Conservation (phyloP, 1,140 invertebrate genomes). For the Drosophila lacertosa region DNA sequence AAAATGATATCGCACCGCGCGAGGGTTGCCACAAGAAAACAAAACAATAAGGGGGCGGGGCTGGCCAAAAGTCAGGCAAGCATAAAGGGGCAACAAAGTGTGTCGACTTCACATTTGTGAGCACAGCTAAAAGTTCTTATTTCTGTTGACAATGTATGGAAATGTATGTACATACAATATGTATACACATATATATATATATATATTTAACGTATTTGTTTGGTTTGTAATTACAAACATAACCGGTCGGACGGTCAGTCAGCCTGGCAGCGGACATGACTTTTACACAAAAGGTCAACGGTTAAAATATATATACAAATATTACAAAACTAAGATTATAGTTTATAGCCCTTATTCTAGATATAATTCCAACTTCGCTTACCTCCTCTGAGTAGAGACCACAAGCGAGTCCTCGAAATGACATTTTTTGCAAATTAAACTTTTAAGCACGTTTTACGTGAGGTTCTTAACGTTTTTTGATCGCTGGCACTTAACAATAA, state of each 20-base stretch:
- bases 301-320: not conserved
- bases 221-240: slow-evolving; percentile 15
- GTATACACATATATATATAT: not conserved
- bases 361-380: slow-evolving; percentile 34
- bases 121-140: too few species aligned
- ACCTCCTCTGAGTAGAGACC: slow-evolving; percentile 76
- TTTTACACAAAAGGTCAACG: slow-evolving; percentile 11
- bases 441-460: slow-evolving; percentile 29
- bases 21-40: not conserved
- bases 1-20: slow-evolving; percentile 27
- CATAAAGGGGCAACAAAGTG: slow-evolving; percentile 16
- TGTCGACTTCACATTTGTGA: slow-evolving; percentile 6
- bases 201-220: not conserved
- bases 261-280: slow-evolving; percentile 14
- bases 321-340: not conserved
- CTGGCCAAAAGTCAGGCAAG: slow-evolving; percentile 11
- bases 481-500: slow-evolving; percentile 51
- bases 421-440: slow-evolving; percentile 64
- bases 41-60: not conserved
- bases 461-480: not conserved
- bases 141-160: not conserved
- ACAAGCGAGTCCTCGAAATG: slow-evolving; percentile 76
- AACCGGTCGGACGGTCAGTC: slow-evolving; percentile 14
- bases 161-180: not conserved
- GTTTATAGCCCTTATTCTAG: not conserved